Base-by-base conservation (phyloP, 2,113 vertebrate species). In the Xyliphius kryptos region DNA sequence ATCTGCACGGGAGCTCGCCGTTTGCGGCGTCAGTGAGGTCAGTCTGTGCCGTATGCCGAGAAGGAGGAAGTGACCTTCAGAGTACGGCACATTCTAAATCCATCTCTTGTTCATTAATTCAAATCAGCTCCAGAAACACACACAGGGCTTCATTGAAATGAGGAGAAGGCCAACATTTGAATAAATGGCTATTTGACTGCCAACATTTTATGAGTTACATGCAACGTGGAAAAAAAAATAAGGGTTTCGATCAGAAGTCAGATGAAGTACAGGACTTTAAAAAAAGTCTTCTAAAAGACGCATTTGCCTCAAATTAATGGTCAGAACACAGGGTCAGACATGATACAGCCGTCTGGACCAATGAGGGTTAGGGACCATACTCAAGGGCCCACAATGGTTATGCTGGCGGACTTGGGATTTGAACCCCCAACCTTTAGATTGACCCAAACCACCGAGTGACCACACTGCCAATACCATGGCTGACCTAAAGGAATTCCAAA, bases 91-190 rank as follows among this genome's bases (percentile, higher is more conserved):
- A 32, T 14, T 58, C 21, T 74, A 71, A 63, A 75, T 63, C 26
- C 47, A 72, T 56, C 70, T 64, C 51, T 53, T 51, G 71, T 53
- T 66, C 63, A 75, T 67, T 64, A 72, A 75, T 72, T 72, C 68
- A 72, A 75, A 75, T 72, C 13, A 72, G 64, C 26, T 12, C 36
- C 19, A 66, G 66, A 60, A 17, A 48, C 14, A 20, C 40, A 63
- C 58, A 72, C 55, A 21, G 49, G 48, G 53, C 4, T 20, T 51
- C 47, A 64, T 60, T 38, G 46, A 43, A 16, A 44, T 22, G 17
- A 49, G 55, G 26, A 50, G 14, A 20, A 12, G 3, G 38, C 19
- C 12, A 15, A 47, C 8, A 76, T 76, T 76, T 76, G 70, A 76
- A 76, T 72, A 70, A 61, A 56, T 55, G 70, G 38, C 63, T 12